Conservation (phyloP, 2,888 invertebrate species). For the Sinopyrophorus schimmeli region DNA sequence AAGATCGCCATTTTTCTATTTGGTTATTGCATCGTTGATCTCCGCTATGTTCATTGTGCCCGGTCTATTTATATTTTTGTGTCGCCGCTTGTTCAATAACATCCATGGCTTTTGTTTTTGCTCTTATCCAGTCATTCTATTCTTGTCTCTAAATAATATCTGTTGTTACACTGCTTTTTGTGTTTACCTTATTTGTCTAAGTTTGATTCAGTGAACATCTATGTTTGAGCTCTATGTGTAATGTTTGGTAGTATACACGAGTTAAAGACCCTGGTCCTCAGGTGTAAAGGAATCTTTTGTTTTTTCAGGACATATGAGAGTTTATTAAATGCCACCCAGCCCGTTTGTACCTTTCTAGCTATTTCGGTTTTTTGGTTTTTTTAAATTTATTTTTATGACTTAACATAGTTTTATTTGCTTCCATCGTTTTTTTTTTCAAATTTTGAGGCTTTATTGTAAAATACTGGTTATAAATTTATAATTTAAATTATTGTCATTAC, state of each 20-base stretch:
- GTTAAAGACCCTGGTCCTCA: background rate
- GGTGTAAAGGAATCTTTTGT: too few relatives aligned
- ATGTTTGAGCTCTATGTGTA: slow-evolving; percentile 8
- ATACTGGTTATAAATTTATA: too few relatives aligned
- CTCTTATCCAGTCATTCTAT: slow-evolving; percentile 2
- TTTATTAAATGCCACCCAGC: too few relatives aligned
- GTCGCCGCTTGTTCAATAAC: slow-evolving; percentile 3
- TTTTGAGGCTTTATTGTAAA: too few relatives aligned
- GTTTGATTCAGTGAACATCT: slow-evolving; percentile 4
- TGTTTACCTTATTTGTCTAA: slow-evolving; percentile 5
- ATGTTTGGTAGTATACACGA: slow-evolving; percentile 4
- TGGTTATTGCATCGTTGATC: slow-evolving; percentile 1
- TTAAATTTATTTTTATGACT: too few relatives aligned
- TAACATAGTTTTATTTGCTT: too few relatives aligned
- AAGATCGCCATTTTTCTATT: slow-evolving; percentile 2
- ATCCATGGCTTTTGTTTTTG: slow-evolving; percentile 4
- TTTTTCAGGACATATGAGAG: too few relatives aligned
- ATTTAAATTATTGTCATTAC: too few relatives aligned
- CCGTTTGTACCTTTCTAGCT: too few relatives aligned
- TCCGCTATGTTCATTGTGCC: background rate
- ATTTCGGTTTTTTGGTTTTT: too few relatives aligned
- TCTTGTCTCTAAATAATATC: background rate
- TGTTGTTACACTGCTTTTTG: background rate
- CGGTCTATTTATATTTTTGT: slow-evolving; percentile 2
- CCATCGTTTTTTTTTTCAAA: too few relatives aligned